Evolutionary conservation across 2,113 vertebrate species (phyloP).

Genomic region (Anolis carolinensis): DNA sequence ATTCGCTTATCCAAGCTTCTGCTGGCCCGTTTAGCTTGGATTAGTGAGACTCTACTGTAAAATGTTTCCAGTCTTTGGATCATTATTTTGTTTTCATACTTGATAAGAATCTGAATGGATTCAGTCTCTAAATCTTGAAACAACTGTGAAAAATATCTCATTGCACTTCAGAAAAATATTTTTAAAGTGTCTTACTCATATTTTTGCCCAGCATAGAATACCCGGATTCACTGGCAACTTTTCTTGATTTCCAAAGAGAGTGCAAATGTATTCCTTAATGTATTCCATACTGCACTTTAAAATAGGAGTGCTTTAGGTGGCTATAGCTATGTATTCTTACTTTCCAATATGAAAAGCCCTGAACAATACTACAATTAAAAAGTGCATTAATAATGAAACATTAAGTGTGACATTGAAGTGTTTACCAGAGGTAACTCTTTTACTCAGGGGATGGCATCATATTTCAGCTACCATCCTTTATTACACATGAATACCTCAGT

Average conservation of each 20-base stretch:
- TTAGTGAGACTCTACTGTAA: no score
- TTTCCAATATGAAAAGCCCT: not conserved
- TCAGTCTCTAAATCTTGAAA: no score
- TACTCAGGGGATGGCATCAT: not conserved
- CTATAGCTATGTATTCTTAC: not conserved
- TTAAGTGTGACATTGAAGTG: not conserved
- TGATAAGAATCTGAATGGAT: no score
- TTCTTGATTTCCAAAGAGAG: not conserved
- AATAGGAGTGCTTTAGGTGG: not conserved
- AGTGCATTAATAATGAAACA: not conserved
- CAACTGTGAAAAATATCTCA: no score
- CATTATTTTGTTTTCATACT: no score
- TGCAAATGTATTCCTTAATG: not conserved
- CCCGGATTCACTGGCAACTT: not conserved
- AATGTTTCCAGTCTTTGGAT: no score
- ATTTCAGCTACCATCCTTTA: conserved; percentile 5
- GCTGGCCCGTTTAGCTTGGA: no score
- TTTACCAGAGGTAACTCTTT: not conserved
- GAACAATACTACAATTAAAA: not conserved
- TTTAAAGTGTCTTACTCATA: not conserved
- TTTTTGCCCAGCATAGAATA: not conserved
- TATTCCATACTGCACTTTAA: not conserved
- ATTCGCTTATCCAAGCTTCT: no score
- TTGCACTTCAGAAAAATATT: not conserved
- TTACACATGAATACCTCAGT: not conserved